Base-by-base conservation (phyloP, 2,797 vertebrate genomes). In the Chrosomus eos region DNA sequence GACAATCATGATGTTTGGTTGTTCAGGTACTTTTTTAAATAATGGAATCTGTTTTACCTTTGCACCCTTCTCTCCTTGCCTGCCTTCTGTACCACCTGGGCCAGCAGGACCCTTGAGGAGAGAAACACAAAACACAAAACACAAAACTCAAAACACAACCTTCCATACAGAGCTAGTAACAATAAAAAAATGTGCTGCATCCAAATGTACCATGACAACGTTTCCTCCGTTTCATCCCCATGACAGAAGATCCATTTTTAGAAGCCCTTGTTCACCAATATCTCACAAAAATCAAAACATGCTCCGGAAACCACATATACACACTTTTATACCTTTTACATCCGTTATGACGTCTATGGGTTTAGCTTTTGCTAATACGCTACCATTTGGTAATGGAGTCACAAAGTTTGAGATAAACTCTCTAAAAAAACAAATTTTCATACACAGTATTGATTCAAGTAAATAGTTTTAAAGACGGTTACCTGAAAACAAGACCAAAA, bases 41-140 rank as follows among this genome's bases (percentile, higher is more conserved):
- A 66, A 66, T 9, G 1, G 31, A 58, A 55, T 21, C 1, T 3
- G 11, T 28, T 87, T 93, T 87, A 99, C 98, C 97, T 99, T 99
- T 88, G 97, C 95, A 64, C 98, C 98, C 86, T 99, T 99, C 92
- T 99, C 98, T 77, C 98, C 98, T 93, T 98, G 97, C 89, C 96
- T 96, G 87, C 98, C 98, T 91, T 97, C 96, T 82, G 95, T 89
- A 66, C 98, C 98, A 2, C 93, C 88, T 87, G 87, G 90, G 91
- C 98, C 98, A 81, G 95, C 88, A 62, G 96, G 93, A 72, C 98
- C 98, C 98, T 99, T 80, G 3, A 38, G 11, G 2, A 68, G 40
- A 80, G 21, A 67, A n/a, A 80, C 51, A 80, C 7, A 48, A 36
- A 67, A 14, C 76, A 66, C 60, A 79, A 31, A 79, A 66, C 60